A percentile compares a stretch with the other conserved stretches of the same genome.
phyloP scores from a whole-genome alignment of 1,140 invertebrate genomes.

The Frieseomelitta varia region DNA sequence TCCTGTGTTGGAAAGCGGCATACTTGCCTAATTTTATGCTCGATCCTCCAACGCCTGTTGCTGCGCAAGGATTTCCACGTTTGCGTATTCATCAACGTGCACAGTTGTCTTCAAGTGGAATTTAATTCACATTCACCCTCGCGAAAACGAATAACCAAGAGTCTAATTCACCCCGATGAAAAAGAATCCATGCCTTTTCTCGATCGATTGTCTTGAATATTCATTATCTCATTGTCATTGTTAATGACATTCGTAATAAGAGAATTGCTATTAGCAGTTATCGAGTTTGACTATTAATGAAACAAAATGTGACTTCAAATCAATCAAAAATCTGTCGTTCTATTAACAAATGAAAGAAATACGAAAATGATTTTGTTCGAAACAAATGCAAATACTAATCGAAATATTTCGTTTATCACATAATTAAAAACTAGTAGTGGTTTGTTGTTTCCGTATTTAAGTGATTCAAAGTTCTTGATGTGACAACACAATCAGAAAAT shows the following conservation, averaged over 20 bases:
- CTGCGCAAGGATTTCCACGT: conserved; percentile 36
- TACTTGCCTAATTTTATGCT: conserved; percentile 73
- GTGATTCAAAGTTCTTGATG: background rate
- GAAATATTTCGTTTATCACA: background rate
- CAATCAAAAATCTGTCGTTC: background rate
- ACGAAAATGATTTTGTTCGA: background rate
- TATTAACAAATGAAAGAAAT: background rate
- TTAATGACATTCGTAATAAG: background rate
- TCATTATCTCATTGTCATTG: background rate
- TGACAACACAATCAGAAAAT: no score
- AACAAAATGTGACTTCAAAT: background rate
- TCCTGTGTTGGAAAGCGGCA: conserved; percentile 72
- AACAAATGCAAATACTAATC: background rate
- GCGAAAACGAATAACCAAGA: background rate
- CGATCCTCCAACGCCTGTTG: conserved; percentile 16
- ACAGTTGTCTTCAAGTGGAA: background rate
- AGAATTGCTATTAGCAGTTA: background rate
- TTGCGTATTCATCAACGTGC: conserved; percentile 25
- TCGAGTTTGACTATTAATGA: background rate
- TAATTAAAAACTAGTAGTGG: background rate
- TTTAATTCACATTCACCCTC: background rate
- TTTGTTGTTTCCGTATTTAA: background rate
- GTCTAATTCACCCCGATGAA: background rate
- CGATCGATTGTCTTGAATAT: background rate
- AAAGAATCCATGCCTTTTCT: background rate